Conservation (phyloP, 2,888 invertebrate genomes). For the Ophonus ardosiacus region DNA sequence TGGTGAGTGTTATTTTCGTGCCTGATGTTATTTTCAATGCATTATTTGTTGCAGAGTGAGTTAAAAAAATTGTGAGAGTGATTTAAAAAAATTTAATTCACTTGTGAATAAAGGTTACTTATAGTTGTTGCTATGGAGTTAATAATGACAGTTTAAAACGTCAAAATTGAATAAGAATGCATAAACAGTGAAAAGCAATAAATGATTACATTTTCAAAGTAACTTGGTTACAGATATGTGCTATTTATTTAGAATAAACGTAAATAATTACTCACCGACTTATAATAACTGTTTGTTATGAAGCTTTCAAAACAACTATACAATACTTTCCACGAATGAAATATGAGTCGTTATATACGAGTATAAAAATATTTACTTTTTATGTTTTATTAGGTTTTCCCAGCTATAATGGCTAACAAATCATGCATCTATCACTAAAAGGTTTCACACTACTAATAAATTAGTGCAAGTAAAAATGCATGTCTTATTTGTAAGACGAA, state of each 20-base stretch:
- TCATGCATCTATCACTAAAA: slow-evolving; percentile 25
- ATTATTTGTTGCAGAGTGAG: too few relatives aligned
- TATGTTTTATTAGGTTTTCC: slow-evolving; percentile 26
- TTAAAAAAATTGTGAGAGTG: too few relatives aligned
- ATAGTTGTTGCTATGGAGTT: too few relatives aligned
- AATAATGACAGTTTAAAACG: too few relatives aligned
- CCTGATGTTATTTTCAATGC: too few relatives aligned
- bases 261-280: not conserved
- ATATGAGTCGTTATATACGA: not conserved
- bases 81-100: too few relatives aligned
- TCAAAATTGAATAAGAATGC: too few relatives aligned
- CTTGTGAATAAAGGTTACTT: too few relatives aligned
- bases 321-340: not conserved
- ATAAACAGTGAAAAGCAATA: too few relatives aligned
- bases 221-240: too few relatives aligned
- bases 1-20: too few relatives aligned
- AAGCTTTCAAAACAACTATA: slow-evolving; percentile 21
- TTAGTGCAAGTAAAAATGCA: not conserved
- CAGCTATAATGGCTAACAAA: not conserved
- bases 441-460: not conserved
- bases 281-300: not conserved
- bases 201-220: too few relatives aligned
- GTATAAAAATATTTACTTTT: slow-evolving; percentile 17
- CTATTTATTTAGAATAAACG: not conserved
- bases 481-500: slow-evolving; percentile 6